Evolutionary conservation across 2,113 vertebrate species (phyloP), one percentile per base, ranked within the genome.

Genomic region (Strix uralensis): DNA sequence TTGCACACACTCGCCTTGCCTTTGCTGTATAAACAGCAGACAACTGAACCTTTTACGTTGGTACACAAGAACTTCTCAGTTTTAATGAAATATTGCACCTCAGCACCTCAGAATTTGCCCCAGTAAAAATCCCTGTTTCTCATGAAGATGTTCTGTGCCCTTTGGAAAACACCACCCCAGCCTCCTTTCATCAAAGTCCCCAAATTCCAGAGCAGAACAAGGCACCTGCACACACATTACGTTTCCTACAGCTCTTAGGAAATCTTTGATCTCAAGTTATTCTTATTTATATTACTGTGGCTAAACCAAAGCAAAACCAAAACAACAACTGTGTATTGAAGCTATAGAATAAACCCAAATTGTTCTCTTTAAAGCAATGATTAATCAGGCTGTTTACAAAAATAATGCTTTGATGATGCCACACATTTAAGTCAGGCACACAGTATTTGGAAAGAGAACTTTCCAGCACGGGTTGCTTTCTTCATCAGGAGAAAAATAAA

Each of bases 11-110:
- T 96, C 34, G 4, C 85, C 90, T 97, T 95, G 82, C 81, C 59
- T 95, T 94, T 83, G 94, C 94, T 97, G 88, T 88, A 88, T 92
- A 95, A 97, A 97, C 89, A 96, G 89, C 78, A 95, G 77, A 95
- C 77, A 23, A 96, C 27, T 62, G 86, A 94, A 58, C 38, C 55
- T 91, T 92, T 96, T 89, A 83, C 6, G 2, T 29, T 88, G 85
- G 90, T 94, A 93, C 83, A 91, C 54, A 79, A 85, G 70, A 59
- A 81, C 15, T 13, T 66, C 93, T 93, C 30, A 5, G 21, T 74
- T 91, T 95, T 92, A 93, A 93, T 94, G 94, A 97, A 92, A 94
- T 81, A 93, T 58, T 96, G 69, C 69, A n/a, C 95, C 90, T 95
- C 90, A 96, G 81, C 57, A 67, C 69, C 69, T 95, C 74, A 63